phyloP scores from a whole-genome alignment of 2,888 invertebrate genomes.

The Opisthograptis luteolata region DNA sequence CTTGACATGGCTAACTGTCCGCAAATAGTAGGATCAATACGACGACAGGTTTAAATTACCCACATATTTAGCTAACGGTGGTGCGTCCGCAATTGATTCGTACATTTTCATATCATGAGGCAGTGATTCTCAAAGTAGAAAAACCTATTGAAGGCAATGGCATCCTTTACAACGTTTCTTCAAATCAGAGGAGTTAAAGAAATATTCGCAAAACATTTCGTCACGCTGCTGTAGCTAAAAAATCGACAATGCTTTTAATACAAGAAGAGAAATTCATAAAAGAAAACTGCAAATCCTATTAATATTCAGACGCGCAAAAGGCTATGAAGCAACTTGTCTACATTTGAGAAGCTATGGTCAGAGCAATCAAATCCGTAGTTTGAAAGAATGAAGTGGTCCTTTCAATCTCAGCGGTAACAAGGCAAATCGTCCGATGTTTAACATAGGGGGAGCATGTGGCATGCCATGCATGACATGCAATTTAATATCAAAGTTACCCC shows the following conservation, averaged over 20 bases:
- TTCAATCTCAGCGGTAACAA: neutral
- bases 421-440: constrained; percentile 4
- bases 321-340: neutral
- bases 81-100: constrained; percentile 30
- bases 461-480: constrained; percentile 6
- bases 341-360: neutral
- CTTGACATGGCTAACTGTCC: constrained; percentile 32
- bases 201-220: too few relatives aligned
- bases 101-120: constrained; percentile 1
- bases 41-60: constrained; percentile 32
- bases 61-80: constrained; percentile 39
- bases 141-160: neutral
- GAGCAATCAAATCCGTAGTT: neutral
- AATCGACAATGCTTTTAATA: too few relatives aligned
- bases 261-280: too few relatives aligned
- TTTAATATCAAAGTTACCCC: neutral
- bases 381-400: neutral
- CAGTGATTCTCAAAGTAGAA: neutral
- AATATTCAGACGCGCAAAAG: too few relatives aligned
- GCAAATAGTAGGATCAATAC: constrained; percentile 37
- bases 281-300: too few relatives aligned
- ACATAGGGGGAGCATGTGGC: constrained; percentile 9
- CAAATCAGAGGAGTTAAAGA: too few relatives aligned
- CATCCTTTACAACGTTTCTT: too few relatives aligned
- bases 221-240: too few relatives aligned